These are phyloP conservation scores for Takifugu ocellatus DNA, from an alignment of 2,797 vertebrate genomes.

Conservation along the genomic window DNA sequence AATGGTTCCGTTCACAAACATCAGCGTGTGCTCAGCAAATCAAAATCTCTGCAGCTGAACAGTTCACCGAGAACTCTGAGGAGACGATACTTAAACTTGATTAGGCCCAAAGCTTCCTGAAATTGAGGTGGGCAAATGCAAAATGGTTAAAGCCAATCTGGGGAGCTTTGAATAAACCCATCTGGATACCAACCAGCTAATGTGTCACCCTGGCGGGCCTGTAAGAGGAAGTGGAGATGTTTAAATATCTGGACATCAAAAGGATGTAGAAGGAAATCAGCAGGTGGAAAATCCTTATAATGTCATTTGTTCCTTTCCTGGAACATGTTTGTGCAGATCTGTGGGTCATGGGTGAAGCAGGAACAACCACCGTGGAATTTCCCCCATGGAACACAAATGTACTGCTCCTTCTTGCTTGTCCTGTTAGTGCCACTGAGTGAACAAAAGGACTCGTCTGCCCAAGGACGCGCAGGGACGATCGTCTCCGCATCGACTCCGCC, in stretches of 20 bases:
- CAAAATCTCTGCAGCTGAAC: constrained; percentile 1
- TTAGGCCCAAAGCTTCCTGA: constrained; percentile 4
- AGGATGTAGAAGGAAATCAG: too few species aligned
- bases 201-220: constrained; percentile 18
- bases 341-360: too few species aligned
- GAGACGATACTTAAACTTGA: constrained; percentile 24
- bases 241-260: constrained; percentile 17
- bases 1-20: not conserved
- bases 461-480: too few species aligned
- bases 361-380: too few species aligned
- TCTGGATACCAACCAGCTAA: constrained; percentile 29
- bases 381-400: too few species aligned
- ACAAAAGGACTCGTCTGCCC: too few species aligned
- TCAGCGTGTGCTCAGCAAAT: not conserved
- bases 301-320: too few species aligned
- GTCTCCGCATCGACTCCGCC: too few species aligned
- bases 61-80: constrained; percentile 4
- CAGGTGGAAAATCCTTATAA: too few species aligned
- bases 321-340: too few species aligned
- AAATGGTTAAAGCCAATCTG: constrained; percentile 6
- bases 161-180: constrained; percentile 22
- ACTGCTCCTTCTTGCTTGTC: too few species aligned
- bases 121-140: constrained; percentile 14
- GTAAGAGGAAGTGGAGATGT: constrained; percentile 11
- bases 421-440: too few species aligned